These are phyloP conservation scores for Chloropsis hardwickii DNA, from an alignment of 2,113 vertebrate species.

Conservation along the genomic window DNA sequence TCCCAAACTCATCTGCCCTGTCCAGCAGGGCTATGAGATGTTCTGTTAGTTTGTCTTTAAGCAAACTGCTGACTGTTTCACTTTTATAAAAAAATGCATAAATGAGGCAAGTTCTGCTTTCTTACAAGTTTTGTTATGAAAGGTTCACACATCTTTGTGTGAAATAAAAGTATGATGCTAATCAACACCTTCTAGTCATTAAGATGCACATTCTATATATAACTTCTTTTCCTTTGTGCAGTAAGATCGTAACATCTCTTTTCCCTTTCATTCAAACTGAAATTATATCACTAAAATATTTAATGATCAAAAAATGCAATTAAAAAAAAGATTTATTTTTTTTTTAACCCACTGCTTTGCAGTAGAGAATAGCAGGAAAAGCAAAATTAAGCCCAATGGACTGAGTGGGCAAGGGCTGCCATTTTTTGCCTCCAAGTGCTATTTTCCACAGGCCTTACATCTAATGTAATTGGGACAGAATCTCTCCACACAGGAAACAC, in stretches of 20 bases:
- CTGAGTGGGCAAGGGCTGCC: background rate
- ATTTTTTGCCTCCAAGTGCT: background rate
- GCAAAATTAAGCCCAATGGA: background rate
- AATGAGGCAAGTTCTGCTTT: background rate
- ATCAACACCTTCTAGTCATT: conserved; percentile 38
- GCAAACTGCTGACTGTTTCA: background rate
- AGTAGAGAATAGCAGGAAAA: background rate
- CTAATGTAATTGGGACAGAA: background rate
- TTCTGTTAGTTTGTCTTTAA: background rate
- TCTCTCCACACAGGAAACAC: background rate
- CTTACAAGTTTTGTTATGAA: conserved; percentile 26
- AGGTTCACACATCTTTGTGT: conserved; percentile 29
- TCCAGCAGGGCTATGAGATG: background rate
- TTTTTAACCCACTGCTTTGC: background rate
- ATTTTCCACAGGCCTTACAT: background rate
- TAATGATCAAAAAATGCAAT: background rate
- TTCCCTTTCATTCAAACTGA: background rate
- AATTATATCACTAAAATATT: background rate
- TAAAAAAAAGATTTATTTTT: background rate
- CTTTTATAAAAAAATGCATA: background rate
- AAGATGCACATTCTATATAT: background rate
- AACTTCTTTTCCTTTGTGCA: background rate
- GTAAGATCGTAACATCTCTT: background rate
- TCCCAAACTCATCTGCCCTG: background rate
- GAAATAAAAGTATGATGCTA: conserved; percentile 22